Evolutionary conservation across 2,888 invertebrate genomes (phyloP).

Genomic region (Pristionchus maxplancki): DNA sequence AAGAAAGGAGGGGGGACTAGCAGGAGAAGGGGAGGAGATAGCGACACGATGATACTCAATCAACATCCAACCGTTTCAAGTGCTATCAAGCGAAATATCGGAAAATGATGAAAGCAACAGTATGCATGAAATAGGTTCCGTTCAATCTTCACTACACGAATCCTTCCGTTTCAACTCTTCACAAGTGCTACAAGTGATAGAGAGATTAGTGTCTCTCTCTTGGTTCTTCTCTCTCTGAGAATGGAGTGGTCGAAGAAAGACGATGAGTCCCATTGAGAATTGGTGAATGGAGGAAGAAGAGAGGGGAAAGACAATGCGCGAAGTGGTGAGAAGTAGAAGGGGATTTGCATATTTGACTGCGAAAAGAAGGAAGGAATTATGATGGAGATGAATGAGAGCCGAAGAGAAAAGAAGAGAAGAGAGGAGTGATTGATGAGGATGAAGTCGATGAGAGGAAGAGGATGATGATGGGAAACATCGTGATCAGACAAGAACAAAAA

Average conservation of each 20-base stretch:
- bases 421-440: slow-evolving; percentile 9
- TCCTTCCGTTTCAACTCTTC: background rate
- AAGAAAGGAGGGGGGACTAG: background rate
- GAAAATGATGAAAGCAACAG: too few species aligned
- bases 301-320: background rate
- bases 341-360: slow-evolving; percentile 27
- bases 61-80: background rate
- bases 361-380: background rate
- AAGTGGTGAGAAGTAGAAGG: background rate
- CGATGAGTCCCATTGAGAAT: slow-evolving; percentile 38
- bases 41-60: background rate
- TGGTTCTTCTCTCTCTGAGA: background rate
- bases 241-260: slow-evolving; percentile 40
- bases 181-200: slow-evolving; percentile 14
- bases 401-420: background rate
- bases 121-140: background rate
- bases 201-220: background rate
- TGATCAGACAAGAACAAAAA: too few species aligned
- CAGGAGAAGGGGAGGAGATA: too few species aligned
- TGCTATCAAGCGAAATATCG: background rate
- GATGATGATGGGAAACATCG: background rate
- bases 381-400: slow-evolving; percentile 41
- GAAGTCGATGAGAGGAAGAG: background rate
- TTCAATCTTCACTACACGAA: slow-evolving; percentile 8
- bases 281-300: slow-evolving; percentile 25